These are phyloP conservation scores for Solenopsis fugax DNA, from an alignment of 1,140 invertebrate species.

Conservation along the genomic window DNA sequence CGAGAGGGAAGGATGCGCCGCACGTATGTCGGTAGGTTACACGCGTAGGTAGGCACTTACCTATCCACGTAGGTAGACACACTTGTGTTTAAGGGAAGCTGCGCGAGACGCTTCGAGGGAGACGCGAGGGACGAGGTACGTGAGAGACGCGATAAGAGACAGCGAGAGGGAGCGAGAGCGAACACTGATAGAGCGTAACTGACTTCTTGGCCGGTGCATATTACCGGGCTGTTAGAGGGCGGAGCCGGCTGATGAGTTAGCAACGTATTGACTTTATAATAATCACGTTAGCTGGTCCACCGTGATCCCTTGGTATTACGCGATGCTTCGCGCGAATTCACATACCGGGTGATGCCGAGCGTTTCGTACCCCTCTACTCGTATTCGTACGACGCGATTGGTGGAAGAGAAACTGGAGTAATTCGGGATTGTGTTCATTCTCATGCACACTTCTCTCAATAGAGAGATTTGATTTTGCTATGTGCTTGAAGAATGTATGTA, in stretches of 20 bases:
- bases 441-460: background rate
- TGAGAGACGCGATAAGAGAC: constrained; percentile 42
- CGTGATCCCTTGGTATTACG: constrained; percentile 80
- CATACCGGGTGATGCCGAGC: constrained; percentile 76
- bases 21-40: constrained; percentile 74
- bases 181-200: constrained; percentile 81
- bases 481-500: too few relatives aligned
- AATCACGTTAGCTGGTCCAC: constrained; percentile 85
- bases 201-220: constrained; percentile 85
- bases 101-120: constrained; percentile 37
- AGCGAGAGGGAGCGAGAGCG: constrained; percentile 60
- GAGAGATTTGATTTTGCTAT: background rate
- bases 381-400: background rate
- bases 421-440: background rate
- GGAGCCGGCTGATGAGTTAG: constrained; percentile 86
- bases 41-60: constrained; percentile 74
- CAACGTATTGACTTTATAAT: constrained; percentile 87
- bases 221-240: constrained; percentile 86
- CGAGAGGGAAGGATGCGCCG: constrained; percentile 35
- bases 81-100: constrained; percentile 48
- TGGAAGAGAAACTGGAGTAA: background rate
- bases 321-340: constrained; percentile 78
- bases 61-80: constrained; percentile 69
- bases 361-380: constrained; percentile 3
- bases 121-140: constrained; percentile 18